phyloP scores from a whole-genome alignment of 2,113 vertebrate genomes.

The Gallinago jamesoni region DNA sequence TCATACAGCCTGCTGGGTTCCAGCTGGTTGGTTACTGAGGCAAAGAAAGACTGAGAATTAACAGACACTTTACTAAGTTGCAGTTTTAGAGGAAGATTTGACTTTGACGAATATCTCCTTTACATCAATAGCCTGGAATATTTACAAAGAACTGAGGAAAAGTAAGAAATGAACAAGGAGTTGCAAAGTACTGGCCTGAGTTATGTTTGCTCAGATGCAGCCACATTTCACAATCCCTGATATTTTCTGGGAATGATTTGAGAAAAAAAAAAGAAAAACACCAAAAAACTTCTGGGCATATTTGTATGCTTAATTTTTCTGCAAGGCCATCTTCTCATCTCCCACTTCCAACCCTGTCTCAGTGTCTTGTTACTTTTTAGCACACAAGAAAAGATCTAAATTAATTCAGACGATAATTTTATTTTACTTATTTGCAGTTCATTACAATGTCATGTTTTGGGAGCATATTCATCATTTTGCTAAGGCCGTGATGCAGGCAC shows the following conservation, averaged over 20 bases:
- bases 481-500: not conserved
- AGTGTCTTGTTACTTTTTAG: not conserved
- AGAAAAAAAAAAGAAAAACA: not conserved
- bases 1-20: not conserved
- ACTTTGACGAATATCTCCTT: constrained; percentile 7
- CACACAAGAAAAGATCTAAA: not conserved
- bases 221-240: not conserved
- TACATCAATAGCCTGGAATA: constrained; percentile 26
- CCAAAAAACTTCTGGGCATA: not conserved
- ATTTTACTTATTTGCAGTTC: not conserved
- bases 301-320: not conserved
- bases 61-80: not conserved
- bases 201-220: not conserved
- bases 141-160: constrained; percentile 11
- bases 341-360: not conserved
- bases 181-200: not conserved
- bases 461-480: not conserved
- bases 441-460: not conserved
- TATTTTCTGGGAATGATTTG: not conserved
- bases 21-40: not conserved
- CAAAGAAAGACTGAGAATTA: not conserved
- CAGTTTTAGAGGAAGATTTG: not conserved
- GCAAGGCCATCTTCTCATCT: not conserved
- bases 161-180: not conserved
- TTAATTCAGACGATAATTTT: not conserved